phyloP scores from a whole-genome alignment of 2,113 vertebrate species.

The Dendrocopos noguchii region DNA sequence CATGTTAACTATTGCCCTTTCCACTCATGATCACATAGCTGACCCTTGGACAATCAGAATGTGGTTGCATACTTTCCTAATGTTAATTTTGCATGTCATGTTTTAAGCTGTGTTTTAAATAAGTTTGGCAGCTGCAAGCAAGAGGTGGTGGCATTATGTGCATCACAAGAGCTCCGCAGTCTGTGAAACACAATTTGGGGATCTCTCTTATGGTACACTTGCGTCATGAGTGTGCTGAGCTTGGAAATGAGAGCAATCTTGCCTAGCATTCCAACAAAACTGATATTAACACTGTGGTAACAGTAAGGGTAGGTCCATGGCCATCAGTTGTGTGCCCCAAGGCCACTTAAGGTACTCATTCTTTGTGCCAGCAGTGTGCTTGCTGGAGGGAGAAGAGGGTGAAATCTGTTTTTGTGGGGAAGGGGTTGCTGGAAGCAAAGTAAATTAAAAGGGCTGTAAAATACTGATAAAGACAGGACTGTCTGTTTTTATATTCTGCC shows the following conservation, averaged over 20 bases:
- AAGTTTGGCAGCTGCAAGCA: not conserved
- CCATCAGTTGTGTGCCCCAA: not conserved
- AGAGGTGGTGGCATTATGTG: not conserved
- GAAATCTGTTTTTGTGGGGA: constrained; percentile 32
- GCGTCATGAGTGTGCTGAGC: not conserved
- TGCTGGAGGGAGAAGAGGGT: constrained; percentile 17
- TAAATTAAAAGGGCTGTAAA: constrained; percentile 58
- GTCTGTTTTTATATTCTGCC: constrained; percentile 72
- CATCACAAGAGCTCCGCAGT: not conserved
- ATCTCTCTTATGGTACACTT: not conserved
- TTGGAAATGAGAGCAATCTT: not conserved
- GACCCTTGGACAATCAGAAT: not conserved
- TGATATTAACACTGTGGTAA: not conserved
- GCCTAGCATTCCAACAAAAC: not conserved
- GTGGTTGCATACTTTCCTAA: not conserved
- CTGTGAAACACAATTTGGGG: not conserved
- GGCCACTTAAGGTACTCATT: not conserved
- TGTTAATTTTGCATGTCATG: not conserved
- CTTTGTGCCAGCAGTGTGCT: not conserved
- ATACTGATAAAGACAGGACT: constrained; percentile 65
- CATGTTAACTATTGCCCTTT: not conserved
- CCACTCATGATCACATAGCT: not conserved
- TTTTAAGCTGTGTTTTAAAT: not conserved
- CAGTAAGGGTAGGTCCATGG: not conserved
- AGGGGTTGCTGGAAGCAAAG: constrained; percentile 43